A percentile compares a stretch with the other conserved stretches of the same genome.
Conservation (phyloP, 2,888 invertebrate species). For the Scaptomyza tumidula region DNA sequence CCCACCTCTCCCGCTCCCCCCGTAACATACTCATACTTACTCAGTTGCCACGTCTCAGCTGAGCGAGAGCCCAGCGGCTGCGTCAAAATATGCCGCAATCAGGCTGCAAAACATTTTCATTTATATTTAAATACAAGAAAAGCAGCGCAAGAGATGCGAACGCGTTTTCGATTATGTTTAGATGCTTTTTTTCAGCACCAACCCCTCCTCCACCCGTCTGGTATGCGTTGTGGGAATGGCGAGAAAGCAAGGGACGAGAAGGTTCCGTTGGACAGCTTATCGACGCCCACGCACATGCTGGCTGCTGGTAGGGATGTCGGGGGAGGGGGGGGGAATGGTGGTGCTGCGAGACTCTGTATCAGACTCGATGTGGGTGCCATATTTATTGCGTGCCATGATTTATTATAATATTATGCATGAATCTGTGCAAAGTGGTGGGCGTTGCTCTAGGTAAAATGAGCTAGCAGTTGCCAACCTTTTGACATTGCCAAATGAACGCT, state of each 20-base stretch:
- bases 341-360: slow-evolving; percentile 24
- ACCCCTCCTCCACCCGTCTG: no score
- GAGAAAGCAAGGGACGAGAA: background rate
- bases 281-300: slow-evolving; percentile 69
- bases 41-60: slow-evolving; percentile 39
- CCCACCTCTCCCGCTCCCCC: background rate
- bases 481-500: slow-evolving; percentile 48
- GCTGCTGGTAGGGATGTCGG: background rate
- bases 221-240: background rate
- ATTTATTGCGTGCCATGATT: slow-evolving; percentile 76
- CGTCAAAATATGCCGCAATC: slow-evolving; percentile 80
- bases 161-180: slow-evolving; percentile 78
- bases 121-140: slow-evolving; percentile 74
- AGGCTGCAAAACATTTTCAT: slow-evolving; percentile 79
- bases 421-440: slow-evolving; percentile 61
- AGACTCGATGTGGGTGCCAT: slow-evolving; percentile 56
- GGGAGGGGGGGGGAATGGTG: background rate
- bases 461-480: slow-evolving; percentile 52
- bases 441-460: slow-evolving; percentile 60
- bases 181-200: slow-evolving; percentile 63
- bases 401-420: slow-evolving; percentile 79
- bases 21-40: background rate
- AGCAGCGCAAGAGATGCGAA: slow-evolving; percentile 50
- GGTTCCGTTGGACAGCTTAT: slow-evolving; percentile 63
- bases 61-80: slow-evolving; percentile 63